Percentiles rank a stretch among this genome's conserved stretches.
These are phyloP conservation scores for Ormia ochracea DNA, from an alignment of 2,888 invertebrate genomes.

Conservation along the genomic window DNA sequence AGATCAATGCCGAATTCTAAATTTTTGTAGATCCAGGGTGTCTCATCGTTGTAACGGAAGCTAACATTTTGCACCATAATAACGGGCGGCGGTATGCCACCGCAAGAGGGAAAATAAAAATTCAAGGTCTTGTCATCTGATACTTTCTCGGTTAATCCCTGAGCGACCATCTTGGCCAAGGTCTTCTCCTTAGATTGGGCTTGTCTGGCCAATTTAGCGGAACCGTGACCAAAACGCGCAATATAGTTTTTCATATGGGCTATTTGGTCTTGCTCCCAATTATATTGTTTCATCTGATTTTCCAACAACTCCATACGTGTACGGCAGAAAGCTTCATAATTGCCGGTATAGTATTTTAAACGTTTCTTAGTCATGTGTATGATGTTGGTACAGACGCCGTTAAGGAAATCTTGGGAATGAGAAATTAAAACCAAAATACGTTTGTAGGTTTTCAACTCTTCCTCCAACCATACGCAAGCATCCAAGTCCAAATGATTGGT, in stretches of 20 bases:
- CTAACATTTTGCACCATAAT: conserved; percentile 99
- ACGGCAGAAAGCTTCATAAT: conserved; percentile 97
- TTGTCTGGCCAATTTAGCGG: conserved; percentile 97
- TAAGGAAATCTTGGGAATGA: conserved; percentile 99
- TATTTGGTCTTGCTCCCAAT: conserved; percentile 99
- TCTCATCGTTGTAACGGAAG: conserved; percentile 91
- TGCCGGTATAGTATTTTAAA: conserved; percentile 96
- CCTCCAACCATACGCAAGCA: conserved; percentile 99
- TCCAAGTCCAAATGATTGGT: conserved; percentile 99
- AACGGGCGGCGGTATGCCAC: conserved; percentile 97
- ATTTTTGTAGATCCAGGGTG: conserved; percentile 96
- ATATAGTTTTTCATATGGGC: conserved; percentile 99
- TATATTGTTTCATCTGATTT: conserved; percentile 99
- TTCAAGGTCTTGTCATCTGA: conserved; percentile 91
- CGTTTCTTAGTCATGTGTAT: conserved; percentile 95
- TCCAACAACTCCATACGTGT: conserved; percentile 96
- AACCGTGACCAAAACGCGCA: conserved; percentile 99
- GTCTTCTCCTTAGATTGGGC: conserved; percentile 99
- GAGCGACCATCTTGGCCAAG: conserved; percentile 98
- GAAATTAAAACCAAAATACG: conserved; percentile 98
- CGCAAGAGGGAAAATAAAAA: conserved; percentile 97
- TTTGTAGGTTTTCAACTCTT: conserved; percentile 97
- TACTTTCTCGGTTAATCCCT: conserved; percentile 97
- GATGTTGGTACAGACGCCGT: conserved; percentile 97
- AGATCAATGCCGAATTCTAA: conserved; percentile 99